Percentiles rank a stretch among this genome's conserved stretches.
These are phyloP conservation scores for Prunella himalayana DNA, from an alignment of 2,113 vertebrate species.

Conservation along the genomic window DNA sequence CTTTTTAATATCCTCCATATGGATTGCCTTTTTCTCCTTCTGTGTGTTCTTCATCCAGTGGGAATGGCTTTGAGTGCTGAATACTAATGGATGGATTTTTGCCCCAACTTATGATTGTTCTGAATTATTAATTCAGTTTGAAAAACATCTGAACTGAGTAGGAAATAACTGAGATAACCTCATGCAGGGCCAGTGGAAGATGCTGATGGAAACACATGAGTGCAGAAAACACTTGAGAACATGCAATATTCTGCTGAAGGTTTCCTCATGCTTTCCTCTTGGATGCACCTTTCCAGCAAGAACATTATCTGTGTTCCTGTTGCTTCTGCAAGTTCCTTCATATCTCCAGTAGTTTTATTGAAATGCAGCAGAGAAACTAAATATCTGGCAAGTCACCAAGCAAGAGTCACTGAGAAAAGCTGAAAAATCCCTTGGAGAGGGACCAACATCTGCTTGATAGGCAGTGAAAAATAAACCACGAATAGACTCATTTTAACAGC, in stretches of 20 bases:
- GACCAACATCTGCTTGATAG: constrained; percentile 71
- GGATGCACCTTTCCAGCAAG: neutral
- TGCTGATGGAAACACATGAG: neutral
- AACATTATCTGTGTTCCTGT: neutral
- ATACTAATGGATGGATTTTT: neutral
- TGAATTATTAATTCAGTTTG: neutral
- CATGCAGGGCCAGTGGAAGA: neutral
- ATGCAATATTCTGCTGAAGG: neutral
- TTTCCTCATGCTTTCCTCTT: neutral
- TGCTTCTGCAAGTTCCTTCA: neutral
- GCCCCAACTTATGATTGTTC: neutral
- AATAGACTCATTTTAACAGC: constrained; percentile 71
- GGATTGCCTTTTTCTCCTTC: neutral
- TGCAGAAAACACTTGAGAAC: neutral
- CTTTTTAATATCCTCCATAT: neutral
- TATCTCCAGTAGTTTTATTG: neutral
- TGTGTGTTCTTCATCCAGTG: neutral
- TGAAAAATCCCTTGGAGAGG: constrained; percentile 58
- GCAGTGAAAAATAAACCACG: constrained; percentile 71
- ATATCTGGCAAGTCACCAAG: constrained; percentile 67
- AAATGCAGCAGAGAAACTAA: constrained; percentile 15
- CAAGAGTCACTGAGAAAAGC: constrained; percentile 52
- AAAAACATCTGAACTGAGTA: neutral
- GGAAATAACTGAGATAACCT: neutral
- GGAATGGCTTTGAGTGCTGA: neutral